A percentile compares a stretch with the other conserved stretches of the same genome.
These are phyloP conservation scores for Ginglymostoma cirratum DNA, from an alignment of 2,113 vertebrate genomes.

Conservation along the genomic window DNA sequence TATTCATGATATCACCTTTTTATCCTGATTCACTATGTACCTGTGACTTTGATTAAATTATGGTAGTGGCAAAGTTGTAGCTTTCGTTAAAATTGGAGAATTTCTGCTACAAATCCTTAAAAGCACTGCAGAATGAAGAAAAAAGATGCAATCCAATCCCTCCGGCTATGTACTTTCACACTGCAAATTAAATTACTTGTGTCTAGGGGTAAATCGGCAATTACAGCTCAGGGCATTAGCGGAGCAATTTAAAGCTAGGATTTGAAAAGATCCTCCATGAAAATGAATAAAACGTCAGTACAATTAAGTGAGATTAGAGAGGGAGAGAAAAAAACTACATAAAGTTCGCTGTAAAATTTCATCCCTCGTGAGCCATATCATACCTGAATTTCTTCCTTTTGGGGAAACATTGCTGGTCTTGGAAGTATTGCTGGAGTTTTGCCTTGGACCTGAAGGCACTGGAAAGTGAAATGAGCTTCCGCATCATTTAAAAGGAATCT, in stretches of 20 bases:
- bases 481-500: not conserved
- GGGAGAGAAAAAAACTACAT: not conserved
- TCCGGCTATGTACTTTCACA: not conserved
- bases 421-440: not conserved
- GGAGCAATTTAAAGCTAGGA: not conserved
- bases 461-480: not conserved
- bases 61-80: not conserved
- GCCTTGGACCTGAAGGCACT: not conserved
- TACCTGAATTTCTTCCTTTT: not conserved
- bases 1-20: not conserved
- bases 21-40: not conserved
- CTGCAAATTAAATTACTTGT: not conserved
- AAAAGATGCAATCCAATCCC: not conserved
- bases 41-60: not conserved
- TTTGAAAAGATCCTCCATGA: not conserved
- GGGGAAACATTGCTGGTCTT: not conserved
- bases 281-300: not conserved
- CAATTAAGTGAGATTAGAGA: not conserved
- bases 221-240: not conserved
- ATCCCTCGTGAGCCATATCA: not conserved
- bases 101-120: not conserved
- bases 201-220: not conserved
- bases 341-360: not conserved
- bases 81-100: not conserved
- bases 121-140: not conserved